Evolutionary conservation across 2,888 invertebrate species (phyloP).

Genomic region (Piscicola geometra): DNA sequence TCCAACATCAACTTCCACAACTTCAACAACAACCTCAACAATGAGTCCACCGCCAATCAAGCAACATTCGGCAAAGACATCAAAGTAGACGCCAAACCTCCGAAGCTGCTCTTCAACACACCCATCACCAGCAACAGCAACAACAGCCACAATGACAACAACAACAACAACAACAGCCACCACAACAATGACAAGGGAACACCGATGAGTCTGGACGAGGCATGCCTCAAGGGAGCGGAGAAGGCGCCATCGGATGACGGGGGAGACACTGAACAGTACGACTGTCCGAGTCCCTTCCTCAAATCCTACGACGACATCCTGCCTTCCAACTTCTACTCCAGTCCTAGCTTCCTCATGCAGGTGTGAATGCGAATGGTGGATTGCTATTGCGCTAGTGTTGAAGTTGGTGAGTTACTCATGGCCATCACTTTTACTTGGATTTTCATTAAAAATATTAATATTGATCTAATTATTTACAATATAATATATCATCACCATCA

Average conservation of each 20-base stretch:
- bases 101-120: no score
- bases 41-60: no score
- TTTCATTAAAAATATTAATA: neutral
- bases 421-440: neutral
- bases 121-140: no score
- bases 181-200: neutral
- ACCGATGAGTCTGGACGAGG: neutral
- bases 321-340: slow-evolving; percentile 21
- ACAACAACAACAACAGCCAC: no score
- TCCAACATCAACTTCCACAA: no score
- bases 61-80: no score
- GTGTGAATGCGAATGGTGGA: slow-evolving; percentile 2
- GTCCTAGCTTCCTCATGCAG: slow-evolving; percentile 22
- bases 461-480: neutral
- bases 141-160: neutral
- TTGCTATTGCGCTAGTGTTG: neutral
- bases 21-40: no score
- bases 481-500: neutral
- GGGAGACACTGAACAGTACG: neutral
- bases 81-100: no score
- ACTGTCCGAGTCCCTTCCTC: neutral
- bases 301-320: neutral
- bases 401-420: neutral
- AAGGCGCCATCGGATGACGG: neutral
- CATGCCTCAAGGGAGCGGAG: neutral